These are phyloP conservation scores for Scaptomyza cyrtandrae DNA, from an alignment of 2,888 invertebrate genomes.

Conservation along the genomic window DNA sequence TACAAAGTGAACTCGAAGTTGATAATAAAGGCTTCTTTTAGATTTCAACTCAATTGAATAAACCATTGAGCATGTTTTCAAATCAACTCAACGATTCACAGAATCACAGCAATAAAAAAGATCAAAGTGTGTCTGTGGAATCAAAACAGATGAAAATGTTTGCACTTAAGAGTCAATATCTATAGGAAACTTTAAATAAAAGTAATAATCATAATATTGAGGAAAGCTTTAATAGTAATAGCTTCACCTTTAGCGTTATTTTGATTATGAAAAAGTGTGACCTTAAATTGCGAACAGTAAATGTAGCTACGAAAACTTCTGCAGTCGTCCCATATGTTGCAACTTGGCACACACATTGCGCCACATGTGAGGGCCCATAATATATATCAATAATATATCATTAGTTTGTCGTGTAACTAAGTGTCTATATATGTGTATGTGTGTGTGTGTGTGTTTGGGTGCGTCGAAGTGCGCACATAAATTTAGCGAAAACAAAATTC, in stretches of 20 bases:
- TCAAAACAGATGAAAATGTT: too few species aligned
- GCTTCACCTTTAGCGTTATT: too few species aligned
- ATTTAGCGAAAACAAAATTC: conserved; percentile 71
- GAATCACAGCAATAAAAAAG: neutral
- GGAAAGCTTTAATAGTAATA: too few species aligned
- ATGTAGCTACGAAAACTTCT: conserved; percentile 11
- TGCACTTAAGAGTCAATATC: too few species aligned
- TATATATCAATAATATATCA: conserved; percentile 80
- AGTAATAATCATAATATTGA: too few species aligned
- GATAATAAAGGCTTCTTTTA: neutral
- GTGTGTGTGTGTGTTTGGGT: conserved; percentile 33
- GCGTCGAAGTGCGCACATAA: conserved; percentile 70
- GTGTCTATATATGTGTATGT: neutral
- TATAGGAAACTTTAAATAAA: too few species aligned
- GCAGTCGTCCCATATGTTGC: conserved; percentile 47
- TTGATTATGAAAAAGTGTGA: too few species aligned
- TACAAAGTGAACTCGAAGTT: neutral
- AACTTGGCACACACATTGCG: conserved; percentile 49
- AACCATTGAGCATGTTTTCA: conserved; percentile 7
- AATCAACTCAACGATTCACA: conserved; percentile 1
- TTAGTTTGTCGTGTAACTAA: conserved; percentile 48
- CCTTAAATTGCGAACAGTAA: conserved; percentile 8
- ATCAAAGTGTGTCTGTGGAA: neutral
- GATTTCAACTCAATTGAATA: conserved; percentile 4
- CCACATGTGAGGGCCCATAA: conserved; percentile 69